Percentiles rank a stretch among this genome's conserved stretches.
These are phyloP conservation scores for Alosa alosa DNA, from an alignment of 2,113 vertebrate species.

Conservation along the genomic window DNA sequence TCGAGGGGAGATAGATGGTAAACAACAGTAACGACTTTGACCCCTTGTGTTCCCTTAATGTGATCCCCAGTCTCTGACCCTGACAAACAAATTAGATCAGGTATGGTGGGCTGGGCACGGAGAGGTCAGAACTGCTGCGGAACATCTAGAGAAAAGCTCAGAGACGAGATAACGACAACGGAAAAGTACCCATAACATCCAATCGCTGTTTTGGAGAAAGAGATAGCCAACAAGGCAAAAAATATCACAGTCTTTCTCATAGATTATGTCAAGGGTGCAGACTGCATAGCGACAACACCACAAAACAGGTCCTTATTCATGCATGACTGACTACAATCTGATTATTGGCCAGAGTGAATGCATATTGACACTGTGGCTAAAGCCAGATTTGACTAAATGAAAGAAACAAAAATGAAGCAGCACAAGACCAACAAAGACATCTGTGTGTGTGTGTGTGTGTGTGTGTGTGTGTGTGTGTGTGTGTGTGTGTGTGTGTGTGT, in stretches of 20 bases:
- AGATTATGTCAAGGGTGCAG: background rate
- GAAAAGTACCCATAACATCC: background rate
- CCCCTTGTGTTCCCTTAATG: background rate
- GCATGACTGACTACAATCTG: background rate
- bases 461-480: background rate
- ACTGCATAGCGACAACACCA: background rate
- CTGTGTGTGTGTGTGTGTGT: slow-evolving; percentile 2
- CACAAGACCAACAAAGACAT: background rate
- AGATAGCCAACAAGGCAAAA: background rate
- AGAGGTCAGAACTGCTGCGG: background rate
- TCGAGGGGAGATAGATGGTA: background rate
- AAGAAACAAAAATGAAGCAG: background rate
- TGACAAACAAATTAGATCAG: background rate
- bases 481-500: no score
- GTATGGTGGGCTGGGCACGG: background rate
- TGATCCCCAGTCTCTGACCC: background rate
- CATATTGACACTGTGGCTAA: background rate
- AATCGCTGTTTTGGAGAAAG: background rate
- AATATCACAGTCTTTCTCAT: background rate
- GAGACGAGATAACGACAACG: background rate
- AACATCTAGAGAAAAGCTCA: background rate
- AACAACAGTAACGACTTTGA: slow-evolving; percentile 1
- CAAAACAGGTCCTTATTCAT: background rate
- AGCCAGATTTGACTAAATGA: no score
- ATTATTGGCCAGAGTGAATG: background rate